Conservation (phyloP, 2,797 vertebrate genomes). For the Falco novaeseelandiae region DNA sequence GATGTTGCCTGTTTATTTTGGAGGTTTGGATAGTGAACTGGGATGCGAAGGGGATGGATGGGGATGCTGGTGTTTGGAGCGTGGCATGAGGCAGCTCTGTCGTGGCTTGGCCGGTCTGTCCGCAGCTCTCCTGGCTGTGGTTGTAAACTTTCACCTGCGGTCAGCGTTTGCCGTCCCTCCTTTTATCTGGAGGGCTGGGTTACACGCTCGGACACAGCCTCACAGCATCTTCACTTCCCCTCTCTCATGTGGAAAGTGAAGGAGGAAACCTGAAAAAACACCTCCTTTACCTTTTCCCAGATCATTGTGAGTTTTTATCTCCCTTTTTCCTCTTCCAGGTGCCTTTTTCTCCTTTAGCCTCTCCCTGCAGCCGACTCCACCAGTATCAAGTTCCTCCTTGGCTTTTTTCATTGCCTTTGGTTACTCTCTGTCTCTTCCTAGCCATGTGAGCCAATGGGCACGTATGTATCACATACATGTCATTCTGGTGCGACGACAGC, state of each 20-base stretch:
- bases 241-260: not conserved
- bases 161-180: not conserved
- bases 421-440: not conserved
- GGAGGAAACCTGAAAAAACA: not conserved
- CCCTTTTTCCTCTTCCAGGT: not conserved
- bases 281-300: not conserved
- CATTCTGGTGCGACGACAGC: not conserved
- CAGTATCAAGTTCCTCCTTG: not conserved
- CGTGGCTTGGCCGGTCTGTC: not conserved
- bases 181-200: not conserved
- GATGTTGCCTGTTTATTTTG: not conserved
- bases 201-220: not conserved
- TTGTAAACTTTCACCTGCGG: not conserved
- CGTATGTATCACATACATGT: rapidly evolving
- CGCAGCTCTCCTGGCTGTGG: not conserved
- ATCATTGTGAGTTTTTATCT: not conserved
- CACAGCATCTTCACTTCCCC: not conserved
- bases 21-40: not conserved
- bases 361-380: not conserved
- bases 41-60: not conserved
- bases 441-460: not conserved
- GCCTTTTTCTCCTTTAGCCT: not conserved
- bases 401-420: not conserved
- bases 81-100: not conserved
- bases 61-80: not conserved